These are phyloP conservation scores for Malacoraja senta DNA, from an alignment of 2,797 vertebrate genomes.

Conservation along the genomic window DNA sequence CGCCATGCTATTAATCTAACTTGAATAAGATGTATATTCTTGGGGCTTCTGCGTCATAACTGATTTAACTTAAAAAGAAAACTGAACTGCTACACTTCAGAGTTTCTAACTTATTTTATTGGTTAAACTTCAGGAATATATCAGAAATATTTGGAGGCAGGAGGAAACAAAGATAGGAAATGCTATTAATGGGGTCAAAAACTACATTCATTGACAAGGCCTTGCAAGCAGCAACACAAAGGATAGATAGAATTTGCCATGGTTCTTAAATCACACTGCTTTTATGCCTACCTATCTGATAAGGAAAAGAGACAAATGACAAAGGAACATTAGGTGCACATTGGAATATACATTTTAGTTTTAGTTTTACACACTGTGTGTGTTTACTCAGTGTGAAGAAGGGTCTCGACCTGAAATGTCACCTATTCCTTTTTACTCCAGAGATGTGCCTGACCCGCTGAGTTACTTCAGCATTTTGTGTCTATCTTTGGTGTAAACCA, in stretches of 20 bases:
- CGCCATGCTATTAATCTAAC: background rate
- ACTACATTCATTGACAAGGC: background rate
- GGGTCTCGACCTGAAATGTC: no score
- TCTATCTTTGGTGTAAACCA: no score
- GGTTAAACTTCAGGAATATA: background rate
- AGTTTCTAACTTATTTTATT: background rate
- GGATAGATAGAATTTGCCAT: background rate
- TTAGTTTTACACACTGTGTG: no score
- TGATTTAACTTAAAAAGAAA: background rate
- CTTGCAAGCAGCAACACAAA: background rate
- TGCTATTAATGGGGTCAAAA: background rate
- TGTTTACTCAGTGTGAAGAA: no score
- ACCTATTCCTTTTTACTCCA: no score
- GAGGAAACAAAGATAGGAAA: background rate
- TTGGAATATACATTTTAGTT: no score
- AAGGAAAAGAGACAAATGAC: background rate
- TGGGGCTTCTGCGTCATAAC: background rate
- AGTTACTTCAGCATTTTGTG: no score
- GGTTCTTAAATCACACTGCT: background rate
- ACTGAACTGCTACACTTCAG: background rate
- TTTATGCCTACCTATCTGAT: background rate
- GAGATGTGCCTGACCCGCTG: no score
- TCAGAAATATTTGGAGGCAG: background rate
- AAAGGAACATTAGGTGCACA: background rate
- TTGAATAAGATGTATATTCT: background rate